A percentile compares a stretch with the other conserved stretches of the same genome.
These are phyloP conservation scores for Pelodiscus sinensis DNA, from an alignment of 2,113 vertebrate genomes.

Conservation along the genomic window DNA sequence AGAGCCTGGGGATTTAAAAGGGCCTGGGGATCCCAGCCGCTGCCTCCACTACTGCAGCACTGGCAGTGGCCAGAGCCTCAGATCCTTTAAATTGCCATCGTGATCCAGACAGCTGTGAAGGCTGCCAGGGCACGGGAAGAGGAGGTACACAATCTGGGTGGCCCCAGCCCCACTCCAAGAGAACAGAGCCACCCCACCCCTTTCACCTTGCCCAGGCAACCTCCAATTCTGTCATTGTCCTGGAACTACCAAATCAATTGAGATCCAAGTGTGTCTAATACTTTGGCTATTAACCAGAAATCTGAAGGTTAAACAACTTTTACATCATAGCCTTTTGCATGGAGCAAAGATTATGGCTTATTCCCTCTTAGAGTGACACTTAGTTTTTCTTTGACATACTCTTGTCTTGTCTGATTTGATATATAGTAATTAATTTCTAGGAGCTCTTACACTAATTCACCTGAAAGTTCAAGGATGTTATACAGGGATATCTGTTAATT, in stretches of 20 bases:
- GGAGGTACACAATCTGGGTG: no score
- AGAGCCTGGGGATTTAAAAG: no score
- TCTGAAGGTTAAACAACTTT: background rate
- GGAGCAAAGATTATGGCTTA: slow-evolving; percentile 14
- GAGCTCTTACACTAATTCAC: slow-evolving; percentile 75
- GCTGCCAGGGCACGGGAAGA: no score
- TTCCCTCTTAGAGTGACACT: background rate
- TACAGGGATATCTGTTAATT: slow-evolving; percentile 77
- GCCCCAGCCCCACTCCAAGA: no score
- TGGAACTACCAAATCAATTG: background rate
- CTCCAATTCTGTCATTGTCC: no score
- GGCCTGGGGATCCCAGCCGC: no score
- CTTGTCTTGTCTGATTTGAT: slow-evolving; percentile 67
- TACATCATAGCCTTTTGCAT: background rate
- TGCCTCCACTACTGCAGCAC: no score
- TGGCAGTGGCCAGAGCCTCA: no score
- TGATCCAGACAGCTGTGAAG: no score
- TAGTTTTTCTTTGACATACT: slow-evolving; percentile 2
- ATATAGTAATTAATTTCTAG: slow-evolving; percentile 75
- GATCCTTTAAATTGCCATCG: no score
- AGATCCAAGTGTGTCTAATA: background rate
- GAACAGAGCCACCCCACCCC: no score
- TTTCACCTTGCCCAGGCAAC: no score
- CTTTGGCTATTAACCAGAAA: slow-evolving; percentile 7
- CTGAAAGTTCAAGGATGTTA: slow-evolving; percentile 78